Percentiles rank a stretch among this genome's conserved stretches.
Conservation (phyloP, 2,797 vertebrate genomes). For the Chloroceryle amazona region DNA sequence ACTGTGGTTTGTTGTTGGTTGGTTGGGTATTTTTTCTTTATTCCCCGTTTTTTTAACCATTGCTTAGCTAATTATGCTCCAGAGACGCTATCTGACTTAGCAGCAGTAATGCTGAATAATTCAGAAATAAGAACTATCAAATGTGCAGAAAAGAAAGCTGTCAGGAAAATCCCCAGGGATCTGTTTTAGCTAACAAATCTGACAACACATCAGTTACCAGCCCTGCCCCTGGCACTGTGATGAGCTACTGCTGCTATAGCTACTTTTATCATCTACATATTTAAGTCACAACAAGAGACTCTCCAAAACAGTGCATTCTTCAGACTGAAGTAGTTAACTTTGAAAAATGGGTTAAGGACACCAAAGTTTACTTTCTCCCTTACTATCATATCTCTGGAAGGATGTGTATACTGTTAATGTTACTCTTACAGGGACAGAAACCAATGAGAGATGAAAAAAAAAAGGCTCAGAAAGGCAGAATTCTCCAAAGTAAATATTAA, state of each 20-base stretch:
- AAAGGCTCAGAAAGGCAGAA: not conserved
- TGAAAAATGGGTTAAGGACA: not conserved
- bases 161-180: not conserved
- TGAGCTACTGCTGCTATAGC: not conserved
- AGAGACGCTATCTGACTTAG: not conserved
- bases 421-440: not conserved
- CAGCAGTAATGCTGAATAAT: conserved; percentile 24
- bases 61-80: conserved; percentile 35
- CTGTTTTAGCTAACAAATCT: not conserved
- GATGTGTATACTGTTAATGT: not conserved
- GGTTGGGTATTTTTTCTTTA: not conserved
- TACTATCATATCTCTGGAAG: not conserved
- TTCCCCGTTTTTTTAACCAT: not conserved
- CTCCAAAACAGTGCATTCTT: not conserved
- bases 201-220: not conserved
- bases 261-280: not conserved
- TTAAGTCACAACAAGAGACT: not conserved
- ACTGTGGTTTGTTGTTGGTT: not conserved
- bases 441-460: not conserved
- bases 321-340: not conserved
- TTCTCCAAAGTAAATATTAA: not conserved
- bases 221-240: not conserved
- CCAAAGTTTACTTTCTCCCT: not conserved
- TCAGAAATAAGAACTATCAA: not conserved
- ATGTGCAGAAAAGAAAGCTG: not conserved